Conservation (phyloP, 2,888 invertebrate species). For the Aethes cnicana region DNA sequence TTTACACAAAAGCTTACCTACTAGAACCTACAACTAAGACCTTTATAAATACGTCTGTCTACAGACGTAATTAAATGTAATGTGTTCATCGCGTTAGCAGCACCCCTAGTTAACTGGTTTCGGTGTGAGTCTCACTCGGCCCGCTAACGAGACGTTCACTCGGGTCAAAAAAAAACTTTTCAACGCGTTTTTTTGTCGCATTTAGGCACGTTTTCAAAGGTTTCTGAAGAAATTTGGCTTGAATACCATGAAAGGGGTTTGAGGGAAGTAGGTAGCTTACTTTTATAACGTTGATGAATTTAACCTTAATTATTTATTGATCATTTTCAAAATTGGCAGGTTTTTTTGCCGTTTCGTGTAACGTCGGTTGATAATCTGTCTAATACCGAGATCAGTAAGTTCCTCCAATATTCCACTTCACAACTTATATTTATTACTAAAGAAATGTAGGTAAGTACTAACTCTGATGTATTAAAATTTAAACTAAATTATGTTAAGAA, state of each 20-base stretch:
- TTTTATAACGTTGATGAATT: constrained; percentile 25
- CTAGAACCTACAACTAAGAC: too few relatives aligned
- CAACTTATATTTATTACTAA: too few relatives aligned
- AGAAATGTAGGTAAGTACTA: too few relatives aligned
- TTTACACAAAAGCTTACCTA: too few relatives aligned
- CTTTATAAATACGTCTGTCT: too few relatives aligned
- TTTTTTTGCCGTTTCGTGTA: constrained; percentile 15
- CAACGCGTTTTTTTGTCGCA: constrained; percentile 49
- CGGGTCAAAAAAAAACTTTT: constrained; percentile 61
- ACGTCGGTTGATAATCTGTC: background rate
- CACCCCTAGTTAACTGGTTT: constrained; percentile 31
- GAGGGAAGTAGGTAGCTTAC: too few relatives aligned
- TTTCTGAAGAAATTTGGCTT: constrained; percentile 24
- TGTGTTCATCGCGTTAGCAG: too few relatives aligned
- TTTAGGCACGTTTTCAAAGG: constrained; percentile 36
- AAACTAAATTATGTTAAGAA: too few relatives aligned
- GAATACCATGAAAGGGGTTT: too few relatives aligned
- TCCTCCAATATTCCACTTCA: background rate
- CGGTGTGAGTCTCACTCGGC: constrained; percentile 34
- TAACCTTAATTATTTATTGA: constrained; percentile 40
- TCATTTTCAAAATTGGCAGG: constrained; percentile 50
- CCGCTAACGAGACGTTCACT: constrained; percentile 60
- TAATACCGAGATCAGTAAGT: constrained; percentile 6
- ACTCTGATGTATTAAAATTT: too few relatives aligned
- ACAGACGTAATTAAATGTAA: too few relatives aligned